Evolutionary conservation across 92 coral and sea anemone genomes (phyloP), one percentile per base, ranked within the genome.

Genomic region (Palythoa grandiflora): DNA sequence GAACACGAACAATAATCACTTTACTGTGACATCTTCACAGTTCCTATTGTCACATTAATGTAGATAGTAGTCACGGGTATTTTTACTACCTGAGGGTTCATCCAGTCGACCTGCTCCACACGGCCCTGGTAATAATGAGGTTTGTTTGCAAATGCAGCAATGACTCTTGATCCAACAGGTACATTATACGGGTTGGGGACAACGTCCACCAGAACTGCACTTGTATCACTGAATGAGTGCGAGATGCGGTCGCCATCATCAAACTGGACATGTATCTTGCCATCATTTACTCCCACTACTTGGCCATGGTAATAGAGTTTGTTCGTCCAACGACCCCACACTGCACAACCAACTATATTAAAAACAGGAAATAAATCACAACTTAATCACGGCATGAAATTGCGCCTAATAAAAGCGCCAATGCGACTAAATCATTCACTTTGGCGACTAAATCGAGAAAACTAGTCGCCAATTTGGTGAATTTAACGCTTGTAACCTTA

Each of bases 211-310:
- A 94, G 20, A 9, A 94, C 93, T 28, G 95, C 88, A 51, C 83
- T 88, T 35, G 85, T 55, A 65, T 94, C 97, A 55, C 44, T 55
- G 70, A 76, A 35, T 35, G 76, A 51, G 88, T 94, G 97, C 38
- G 93, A 81, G 59, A 92, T 77, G 53, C 77, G 71, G 93, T 92
- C 93, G 63, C 92, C 93, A 71, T 92, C 95, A 39, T 92, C 93
- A 80, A 92, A 94, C 54, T 87, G 87, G 44, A 90, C 89, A 44
- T 92, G 93, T 47, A 94, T 55, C 86, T 84, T 75, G 73, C 91
- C 95, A 50, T 65, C 53, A 16, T 54, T 71, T 51, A 53, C 73
- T 14, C 76, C 54, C 13, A 87, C 44, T 51, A 94, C 92, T 21
- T 57, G 87, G 28, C 97, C 97, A 79, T 57, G 87, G 80, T 88